phyloP scores from a whole-genome alignment of 2,797 vertebrate genomes.

The Sebastes hubbsi region DNA sequence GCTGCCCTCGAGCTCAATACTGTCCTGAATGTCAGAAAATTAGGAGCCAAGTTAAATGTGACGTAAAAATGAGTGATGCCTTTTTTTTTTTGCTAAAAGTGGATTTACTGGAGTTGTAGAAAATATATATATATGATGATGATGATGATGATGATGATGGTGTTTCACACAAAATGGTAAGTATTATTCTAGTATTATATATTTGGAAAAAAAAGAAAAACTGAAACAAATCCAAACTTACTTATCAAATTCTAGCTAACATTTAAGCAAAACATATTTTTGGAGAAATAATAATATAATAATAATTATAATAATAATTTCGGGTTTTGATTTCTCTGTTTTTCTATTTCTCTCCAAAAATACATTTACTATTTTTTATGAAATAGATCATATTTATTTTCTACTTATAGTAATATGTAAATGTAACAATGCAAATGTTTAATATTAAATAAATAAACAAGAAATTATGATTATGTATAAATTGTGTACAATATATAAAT shows the following conservation, averaged over 20 bases:
- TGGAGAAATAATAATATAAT: no score
- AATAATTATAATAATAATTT: no score
- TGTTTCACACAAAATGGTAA: neutral
- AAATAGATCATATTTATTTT: neutral
- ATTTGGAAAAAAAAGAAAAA: neutral
- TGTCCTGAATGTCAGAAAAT: slow-evolving; percentile 11
- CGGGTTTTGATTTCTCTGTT: neutral
- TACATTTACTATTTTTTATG: neutral
- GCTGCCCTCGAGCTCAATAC: neutral
- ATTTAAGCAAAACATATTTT: neutral
- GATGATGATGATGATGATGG: no score
- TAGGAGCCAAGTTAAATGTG: neutral
- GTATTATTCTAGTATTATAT: neutral
- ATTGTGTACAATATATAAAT: neutral
- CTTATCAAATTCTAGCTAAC: neutral
- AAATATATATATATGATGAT: neutral
- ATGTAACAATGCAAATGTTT: neutral
- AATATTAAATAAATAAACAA: neutral
- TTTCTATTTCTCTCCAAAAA: neutral
- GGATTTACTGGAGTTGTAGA: neutral
- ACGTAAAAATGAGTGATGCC: neutral
- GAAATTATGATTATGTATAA: neutral
- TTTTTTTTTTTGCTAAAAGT: neutral
- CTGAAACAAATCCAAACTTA: neutral
- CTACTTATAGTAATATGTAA: neutral